Evolutionary conservation across 1,140 invertebrate genomes (phyloP).

Genomic region (Bombus waltoni): DNA sequence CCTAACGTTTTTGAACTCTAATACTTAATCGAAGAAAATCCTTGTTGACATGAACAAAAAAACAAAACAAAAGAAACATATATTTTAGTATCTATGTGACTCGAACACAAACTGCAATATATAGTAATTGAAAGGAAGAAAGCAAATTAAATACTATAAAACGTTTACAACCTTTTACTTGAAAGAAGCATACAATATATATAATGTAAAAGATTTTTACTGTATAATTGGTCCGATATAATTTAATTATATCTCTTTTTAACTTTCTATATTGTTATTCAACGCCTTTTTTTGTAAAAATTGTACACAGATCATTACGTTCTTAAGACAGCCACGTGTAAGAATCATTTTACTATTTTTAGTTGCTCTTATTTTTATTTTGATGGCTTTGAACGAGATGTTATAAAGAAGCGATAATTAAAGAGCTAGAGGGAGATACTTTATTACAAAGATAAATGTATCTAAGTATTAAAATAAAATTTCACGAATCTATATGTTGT

Average conservation of each 20-base stretch:
- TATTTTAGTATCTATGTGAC: constrained; percentile 14
- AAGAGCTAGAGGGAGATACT: constrained; percentile 44
- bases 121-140: background rate
- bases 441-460: constrained; percentile 58
- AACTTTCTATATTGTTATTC: background rate
- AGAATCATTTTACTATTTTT: constrained; percentile 10
- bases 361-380: constrained; percentile 32
- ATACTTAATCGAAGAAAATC: background rate
- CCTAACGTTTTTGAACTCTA: background rate
- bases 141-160: background rate
- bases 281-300: constrained; percentile 17
- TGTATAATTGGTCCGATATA: background rate
- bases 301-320: background rate
- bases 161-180: background rate
- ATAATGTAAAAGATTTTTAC: background rate
- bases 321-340: background rate
- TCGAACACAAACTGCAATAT: background rate
- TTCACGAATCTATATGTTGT: constrained; percentile 53
- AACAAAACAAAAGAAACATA: background rate
- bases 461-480: constrained; percentile 63
- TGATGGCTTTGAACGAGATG: constrained; percentile 40
- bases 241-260: background rate
- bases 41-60: background rate
- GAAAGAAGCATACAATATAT: background rate
- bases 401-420: constrained; percentile 26